Base-by-base conservation (phyloP, 2,888 invertebrate species). In the Cynaeus angustus region DNA sequence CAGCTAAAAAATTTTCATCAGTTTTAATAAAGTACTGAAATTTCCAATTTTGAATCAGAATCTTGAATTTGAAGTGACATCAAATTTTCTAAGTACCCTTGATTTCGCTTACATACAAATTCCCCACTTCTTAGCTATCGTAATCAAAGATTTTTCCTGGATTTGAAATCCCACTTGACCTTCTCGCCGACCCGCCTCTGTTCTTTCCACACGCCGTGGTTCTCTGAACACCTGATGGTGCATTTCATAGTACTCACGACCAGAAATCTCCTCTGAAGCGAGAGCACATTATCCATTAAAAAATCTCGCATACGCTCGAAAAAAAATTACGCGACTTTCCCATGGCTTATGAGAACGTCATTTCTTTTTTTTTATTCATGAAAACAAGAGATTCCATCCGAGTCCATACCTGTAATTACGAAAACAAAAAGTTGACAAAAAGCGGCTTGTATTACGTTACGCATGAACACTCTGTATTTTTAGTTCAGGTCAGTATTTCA, bases 381-480 rank as follows among this genome's bases (percentile, higher is more conserved):
- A 50, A 30, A 61, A 61, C 13, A 58, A 41, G 9, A 64, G 52
- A 52, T 64, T 52, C 64, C 52, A 64, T 64, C 41, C 58, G 66
- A 56, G 38, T 50, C 48, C 16, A 21, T 28, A 56, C 56, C 38
- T 28, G 67, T 59, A 59, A 72, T 72, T 71, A 72, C 66, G 68
- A 66, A 71, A 62, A 71, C 66, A 68, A 67, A 67, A 67, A 67
- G 26, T 58, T 58, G 61, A 72, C 55, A 62, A 72, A 70, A 70
- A 72, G 48, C 28, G 48, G 62, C 68, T 73, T 70, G 73, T 71
- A 69, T 58, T 70, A 64, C 71, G 73, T 74, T 74, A 74, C 74
- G 76, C 76, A 74, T 71, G 73, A 74, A 76, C 74, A 74, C 74
- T 67, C 76, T 38, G 74, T 73, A 70, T 74, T 64, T 66, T 66